Evolutionary conservation across 2,113 vertebrate genomes (phyloP), one percentile per base, ranked within the genome.

Genomic region (Polyodon spathula): DNA sequence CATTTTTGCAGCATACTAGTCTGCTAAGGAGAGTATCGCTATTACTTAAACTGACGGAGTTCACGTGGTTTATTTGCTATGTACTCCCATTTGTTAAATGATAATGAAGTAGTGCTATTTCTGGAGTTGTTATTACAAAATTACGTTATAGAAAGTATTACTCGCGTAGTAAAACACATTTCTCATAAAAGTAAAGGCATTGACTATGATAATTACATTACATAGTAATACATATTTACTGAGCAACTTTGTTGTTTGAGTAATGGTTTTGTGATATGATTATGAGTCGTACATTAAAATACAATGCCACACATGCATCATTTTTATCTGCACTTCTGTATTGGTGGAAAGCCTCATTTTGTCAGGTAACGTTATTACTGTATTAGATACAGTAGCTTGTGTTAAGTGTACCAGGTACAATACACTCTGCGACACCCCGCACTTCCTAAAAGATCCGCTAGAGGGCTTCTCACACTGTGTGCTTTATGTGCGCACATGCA

Each of bases 361-460:
- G n/a, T n/a, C n/a, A n/a, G n/a, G n/a, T n/a, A 54, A 44, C 15
- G 17, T 63, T 63, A 71, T 56, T n/a, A 60, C 44, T 64, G 14
- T 48, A 53, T 15, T 52, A 40, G 66, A 67, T 63, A 74, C 62
- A 16, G 0, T 16, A 58, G 64, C 56, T 82, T 77, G 41, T 9
- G 17, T 57, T 16, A 46, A 6, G 37, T 75, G 67, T 10, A n/a
- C 4, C 10, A 50, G n/a, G n/a, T n/a, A n/a, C n/a, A n/a, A n/a
- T n/a, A n/a, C n/a, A n/a, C n/a, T n/a, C n/a, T n/a, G n/a, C n/a
- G n/a, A n/a, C n/a, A n/a, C n/a, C n/a, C 46, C n/a, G 46, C 46
- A 50, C 11, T 50, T 50, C 11, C 4, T 50, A 14, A 50, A 7
- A 4, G 8, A 50, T 10, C 46, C 46, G 11, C 46, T 4, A 50